These are phyloP conservation scores for Phyllotis vaccarum DNA, from an alignment of 2,797 vertebrate species.

Conservation along the genomic window DNA sequence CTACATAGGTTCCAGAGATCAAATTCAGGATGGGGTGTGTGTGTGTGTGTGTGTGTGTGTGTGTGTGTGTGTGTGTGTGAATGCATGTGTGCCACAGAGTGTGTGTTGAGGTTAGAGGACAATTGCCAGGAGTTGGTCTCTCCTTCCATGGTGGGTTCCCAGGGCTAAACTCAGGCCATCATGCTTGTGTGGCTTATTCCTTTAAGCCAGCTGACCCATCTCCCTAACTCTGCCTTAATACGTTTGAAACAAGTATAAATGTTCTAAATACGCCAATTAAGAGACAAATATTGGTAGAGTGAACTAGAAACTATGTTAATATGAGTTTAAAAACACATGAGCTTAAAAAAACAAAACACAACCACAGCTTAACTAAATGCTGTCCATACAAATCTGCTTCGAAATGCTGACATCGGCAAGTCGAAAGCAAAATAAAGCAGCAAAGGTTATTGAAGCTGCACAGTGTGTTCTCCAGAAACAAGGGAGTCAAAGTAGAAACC, in stretches of 20 bases:
- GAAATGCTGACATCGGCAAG: background rate
- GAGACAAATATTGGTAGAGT: background rate
- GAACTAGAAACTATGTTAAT: background rate
- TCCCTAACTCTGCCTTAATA: background rate
- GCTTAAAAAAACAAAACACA: background rate
- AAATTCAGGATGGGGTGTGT: background rate
- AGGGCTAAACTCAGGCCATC: background rate
- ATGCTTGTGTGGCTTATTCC: background rate
- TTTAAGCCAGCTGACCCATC: background rate
- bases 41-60: no score
- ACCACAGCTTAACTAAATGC: background rate
- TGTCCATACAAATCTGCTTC: background rate
- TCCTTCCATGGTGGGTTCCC: background rate
- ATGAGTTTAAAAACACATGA: background rate
- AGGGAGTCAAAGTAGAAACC: background rate
- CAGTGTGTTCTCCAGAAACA: background rate
- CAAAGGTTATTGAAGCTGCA: background rate
- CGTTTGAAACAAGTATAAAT: background rate
- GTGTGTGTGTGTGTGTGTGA: no score
- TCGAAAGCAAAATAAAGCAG: background rate
- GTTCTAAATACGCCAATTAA: constrained; percentile 10
- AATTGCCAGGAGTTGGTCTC: background rate
- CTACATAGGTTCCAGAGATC: background rate
- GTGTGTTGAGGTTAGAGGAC: background rate
- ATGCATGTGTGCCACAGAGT: background rate